Conservation (phyloP, 2,888 invertebrate genomes). For the Poecilobothrus nobilitatus region DNA sequence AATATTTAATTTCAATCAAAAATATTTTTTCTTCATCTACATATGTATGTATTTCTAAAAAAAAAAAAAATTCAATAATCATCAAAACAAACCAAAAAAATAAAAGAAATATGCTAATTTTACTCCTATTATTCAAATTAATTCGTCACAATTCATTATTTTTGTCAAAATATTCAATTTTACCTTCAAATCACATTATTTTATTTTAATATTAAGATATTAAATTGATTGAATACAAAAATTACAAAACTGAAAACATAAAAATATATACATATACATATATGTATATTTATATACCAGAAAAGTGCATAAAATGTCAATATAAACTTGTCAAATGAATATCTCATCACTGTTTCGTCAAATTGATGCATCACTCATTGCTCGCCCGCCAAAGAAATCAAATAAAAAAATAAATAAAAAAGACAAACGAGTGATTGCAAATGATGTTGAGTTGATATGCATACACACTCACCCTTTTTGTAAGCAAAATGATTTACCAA, state of each 20-base stretch:
- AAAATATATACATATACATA: not conserved
- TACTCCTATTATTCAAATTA: not conserved
- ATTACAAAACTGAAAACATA: not conserved
- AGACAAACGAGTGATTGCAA: constrained; percentile 34
- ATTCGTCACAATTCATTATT: not conserved
- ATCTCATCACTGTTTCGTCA: constrained; percentile 11
- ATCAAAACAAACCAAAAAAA: too few species aligned
- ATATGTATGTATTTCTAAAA: too few species aligned
- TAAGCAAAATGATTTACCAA: not conserved
- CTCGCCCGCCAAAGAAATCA: not conserved
- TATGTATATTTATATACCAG: not conserved
- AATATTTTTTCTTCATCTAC: too few species aligned
- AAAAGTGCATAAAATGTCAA: constrained; percentile 1
- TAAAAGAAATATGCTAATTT: too few species aligned
- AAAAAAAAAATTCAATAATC: too few species aligned
- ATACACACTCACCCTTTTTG: not conserved
- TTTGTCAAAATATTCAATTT: not conserved
- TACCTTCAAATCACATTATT: not conserved
- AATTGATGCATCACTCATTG: constrained; percentile 10
- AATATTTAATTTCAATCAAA: too few species aligned
- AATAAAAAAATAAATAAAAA: constrained; percentile 13
- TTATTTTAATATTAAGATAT: not conserved
- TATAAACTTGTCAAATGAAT: constrained; percentile 9
- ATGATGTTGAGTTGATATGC: constrained; percentile 21
- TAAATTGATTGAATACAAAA: not conserved